Evolutionary conservation across 1,140 invertebrate species (phyloP).

Genomic region (Sitobion miscanthi): DNA sequence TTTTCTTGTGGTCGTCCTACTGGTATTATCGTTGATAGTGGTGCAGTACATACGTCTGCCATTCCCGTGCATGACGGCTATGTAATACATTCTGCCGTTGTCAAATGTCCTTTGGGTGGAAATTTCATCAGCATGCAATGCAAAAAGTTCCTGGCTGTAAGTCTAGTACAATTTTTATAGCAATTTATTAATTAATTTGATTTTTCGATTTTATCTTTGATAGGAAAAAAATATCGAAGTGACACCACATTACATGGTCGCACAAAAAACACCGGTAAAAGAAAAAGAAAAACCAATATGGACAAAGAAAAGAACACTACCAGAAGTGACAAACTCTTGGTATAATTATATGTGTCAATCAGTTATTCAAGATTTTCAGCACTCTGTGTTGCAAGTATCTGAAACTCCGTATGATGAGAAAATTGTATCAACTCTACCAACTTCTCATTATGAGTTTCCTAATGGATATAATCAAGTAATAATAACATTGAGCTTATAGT

Average conservation of each 20-base stretch:
- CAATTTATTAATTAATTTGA: neutral
- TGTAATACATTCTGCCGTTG: constrained; percentile 81
- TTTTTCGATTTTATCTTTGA: constrained; percentile 58
- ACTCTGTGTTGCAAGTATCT: constrained; percentile 74
- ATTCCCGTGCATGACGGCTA: constrained; percentile 90
- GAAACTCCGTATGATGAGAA: constrained; percentile 81
- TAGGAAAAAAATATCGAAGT: constrained; percentile 80
- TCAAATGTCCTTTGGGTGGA: constrained; percentile 86
- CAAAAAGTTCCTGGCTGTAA: constrained; percentile 76
- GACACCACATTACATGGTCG: constrained; percentile 83
- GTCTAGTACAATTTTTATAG: neutral
- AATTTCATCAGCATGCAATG: constrained; percentile 90
- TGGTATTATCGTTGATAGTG: constrained; percentile 84
- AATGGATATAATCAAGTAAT: constrained; percentile 79
- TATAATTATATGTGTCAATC: constrained; percentile 84
- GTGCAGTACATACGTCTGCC: constrained; percentile 85
- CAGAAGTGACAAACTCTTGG: constrained; percentile 82
- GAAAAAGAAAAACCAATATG: constrained; percentile 80
- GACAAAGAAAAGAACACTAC: constrained; percentile 74
- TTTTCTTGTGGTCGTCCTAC: constrained; percentile 88
- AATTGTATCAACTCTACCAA: constrained; percentile 75
- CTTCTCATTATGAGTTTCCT: constrained; percentile 85
- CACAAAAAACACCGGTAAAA: constrained; percentile 78
- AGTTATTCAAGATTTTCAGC: constrained; percentile 78
- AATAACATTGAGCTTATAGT: neutral